These are phyloP conservation scores for Drosophila rellima DNA, from an alignment of 2,888 invertebrate genomes.

Conservation along the genomic window DNA sequence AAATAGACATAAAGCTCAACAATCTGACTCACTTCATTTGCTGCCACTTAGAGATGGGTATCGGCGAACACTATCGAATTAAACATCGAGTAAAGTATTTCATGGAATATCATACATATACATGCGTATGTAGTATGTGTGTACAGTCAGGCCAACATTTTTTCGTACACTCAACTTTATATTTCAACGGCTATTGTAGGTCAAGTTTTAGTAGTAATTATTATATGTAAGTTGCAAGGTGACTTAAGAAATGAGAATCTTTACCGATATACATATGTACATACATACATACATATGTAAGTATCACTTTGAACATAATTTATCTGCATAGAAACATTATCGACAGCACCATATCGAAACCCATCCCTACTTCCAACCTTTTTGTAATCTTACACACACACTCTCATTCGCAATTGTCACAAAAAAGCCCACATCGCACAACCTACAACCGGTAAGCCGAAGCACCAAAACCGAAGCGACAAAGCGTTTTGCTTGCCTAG, in stretches of 20 bases:
- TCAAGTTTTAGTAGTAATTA: too few relatives aligned
- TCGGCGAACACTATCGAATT: not conserved
- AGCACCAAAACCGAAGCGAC: constrained; percentile 19
- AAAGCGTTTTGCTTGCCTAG: constrained; percentile 41
- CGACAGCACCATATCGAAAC: not conserved
- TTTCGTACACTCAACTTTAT: not conserved
- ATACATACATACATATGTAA: too few relatives aligned
- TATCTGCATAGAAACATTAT: not conserved
- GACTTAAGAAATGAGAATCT: too few relatives aligned
- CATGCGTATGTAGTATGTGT: too few relatives aligned
- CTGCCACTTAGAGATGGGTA: not conserved
- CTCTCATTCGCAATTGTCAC: constrained; percentile 17
- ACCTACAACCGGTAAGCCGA: constrained; percentile 8
- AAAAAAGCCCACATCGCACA: not conserved
- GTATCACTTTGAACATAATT: not conserved
- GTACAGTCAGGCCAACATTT: not conserved
- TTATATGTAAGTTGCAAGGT: too few relatives aligned
- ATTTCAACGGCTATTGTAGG: too few relatives aligned
- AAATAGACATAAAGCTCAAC: constrained; percentile 61
- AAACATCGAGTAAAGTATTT: not conserved
- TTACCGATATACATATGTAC: not conserved
- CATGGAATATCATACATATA: not conserved
- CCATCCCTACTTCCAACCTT: not conserved
- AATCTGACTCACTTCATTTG: constrained; percentile 16
- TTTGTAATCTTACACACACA: not conserved